phyloP scores from a whole-genome alignment of 2,113 vertebrate species.

The Aegotheles bennettii region DNA sequence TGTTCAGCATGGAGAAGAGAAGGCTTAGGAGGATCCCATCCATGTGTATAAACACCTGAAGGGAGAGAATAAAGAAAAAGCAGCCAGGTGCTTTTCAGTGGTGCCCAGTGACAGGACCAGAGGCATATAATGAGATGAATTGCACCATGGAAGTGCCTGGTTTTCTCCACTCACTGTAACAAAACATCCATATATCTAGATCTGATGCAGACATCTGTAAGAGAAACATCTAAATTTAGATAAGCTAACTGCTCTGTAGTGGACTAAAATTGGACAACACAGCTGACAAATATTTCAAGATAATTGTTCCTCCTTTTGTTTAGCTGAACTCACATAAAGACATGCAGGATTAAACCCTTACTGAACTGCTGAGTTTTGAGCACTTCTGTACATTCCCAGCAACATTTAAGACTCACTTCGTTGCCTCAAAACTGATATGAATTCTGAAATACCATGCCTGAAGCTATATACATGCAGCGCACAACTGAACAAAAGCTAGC shows the following conservation, averaged over 20 bases:
- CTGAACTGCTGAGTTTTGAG: not conserved
- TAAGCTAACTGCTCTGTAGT: not conserved
- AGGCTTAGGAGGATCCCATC: not conserved
- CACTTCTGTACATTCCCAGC: not conserved
- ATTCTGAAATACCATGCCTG: not conserved
- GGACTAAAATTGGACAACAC: not conserved
- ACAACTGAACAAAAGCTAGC: not conserved
- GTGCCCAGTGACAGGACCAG: not conserved
- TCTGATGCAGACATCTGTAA: not conserved
- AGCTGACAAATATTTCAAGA: not conserved
- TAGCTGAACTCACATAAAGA: not conserved
- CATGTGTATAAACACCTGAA: not conserved
- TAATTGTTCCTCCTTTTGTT: rapidly evolving
- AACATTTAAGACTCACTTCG: not conserved
- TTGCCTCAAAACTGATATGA: not conserved
- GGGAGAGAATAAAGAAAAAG: not conserved
- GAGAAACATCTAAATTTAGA: not conserved
- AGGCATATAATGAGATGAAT: not conserved
- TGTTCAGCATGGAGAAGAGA: not conserved
- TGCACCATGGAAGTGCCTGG: not conserved
- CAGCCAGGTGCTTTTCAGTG: not conserved
- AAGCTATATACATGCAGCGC: not conserved
- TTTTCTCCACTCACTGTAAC: not conserved
- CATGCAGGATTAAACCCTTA: not conserved
- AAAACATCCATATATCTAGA: not conserved